Conservation (phyloP, 2,888 invertebrate species). For the Rotaria magnacalcarata region DNA sequence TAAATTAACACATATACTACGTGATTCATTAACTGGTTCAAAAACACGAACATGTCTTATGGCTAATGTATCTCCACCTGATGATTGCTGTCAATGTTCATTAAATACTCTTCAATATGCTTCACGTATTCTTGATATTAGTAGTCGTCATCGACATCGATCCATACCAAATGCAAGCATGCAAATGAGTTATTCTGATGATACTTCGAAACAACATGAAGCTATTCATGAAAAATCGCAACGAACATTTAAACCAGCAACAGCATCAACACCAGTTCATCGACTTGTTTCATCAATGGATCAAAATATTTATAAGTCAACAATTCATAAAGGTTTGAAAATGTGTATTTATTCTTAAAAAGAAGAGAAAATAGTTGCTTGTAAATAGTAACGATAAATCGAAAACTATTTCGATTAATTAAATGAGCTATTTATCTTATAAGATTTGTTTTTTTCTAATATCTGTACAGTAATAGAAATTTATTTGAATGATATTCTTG, state of each 20-base stretch:
- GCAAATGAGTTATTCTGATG: not conserved
- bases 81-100: conserved; percentile 41
- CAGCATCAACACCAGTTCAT: conserved; percentile 30
- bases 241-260: conserved; percentile 10
- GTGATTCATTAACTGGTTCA: conserved; percentile 40
- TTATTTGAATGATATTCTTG: too few relatives aligned
- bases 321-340: not conserved
- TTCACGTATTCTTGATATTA: conserved; percentile 41
- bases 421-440: too few relatives aligned
- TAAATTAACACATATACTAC: conserved; percentile 58
- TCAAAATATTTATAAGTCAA: not conserved
- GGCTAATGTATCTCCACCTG: conserved; percentile 41
- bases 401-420: too few relatives aligned
- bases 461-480: too few relatives aligned
- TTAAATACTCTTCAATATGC: conserved; percentile 45
- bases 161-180: too few relatives aligned
- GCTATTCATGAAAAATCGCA: not conserved
- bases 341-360: too few relatives aligned
- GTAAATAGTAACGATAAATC: too few relatives aligned
- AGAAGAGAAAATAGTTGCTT: too few relatives aligned
- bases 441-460: too few relatives aligned
- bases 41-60: conserved; percentile 38
- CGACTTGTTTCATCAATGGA: not conserved
- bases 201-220: not conserved
- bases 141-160: conserved; percentile 37